Base-by-base conservation (phyloP, 2,113 vertebrate species). In the Phalacrocorax pelagicus region DNA sequence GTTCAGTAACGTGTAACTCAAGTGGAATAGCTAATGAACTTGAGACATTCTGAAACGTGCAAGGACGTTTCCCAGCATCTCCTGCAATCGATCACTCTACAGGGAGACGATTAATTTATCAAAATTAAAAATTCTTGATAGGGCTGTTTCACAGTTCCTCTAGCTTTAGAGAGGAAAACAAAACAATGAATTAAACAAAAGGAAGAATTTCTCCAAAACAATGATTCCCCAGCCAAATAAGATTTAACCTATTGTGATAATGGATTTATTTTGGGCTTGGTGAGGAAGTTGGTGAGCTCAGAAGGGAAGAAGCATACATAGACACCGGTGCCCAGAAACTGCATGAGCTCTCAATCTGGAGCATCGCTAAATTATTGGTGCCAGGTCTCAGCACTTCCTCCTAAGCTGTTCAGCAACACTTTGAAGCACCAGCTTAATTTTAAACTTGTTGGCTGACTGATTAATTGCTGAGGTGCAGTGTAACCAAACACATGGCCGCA, bases 21-120 rank as follows among this genome's bases (percentile, higher is more conserved):
- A 94, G 49, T 62, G 84, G 73, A 94, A 95, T 54, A 93, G 73
- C 62, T 94, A 96, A 94, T 94, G 92, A 97, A 94, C 90, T 47
- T 44, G 83, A 93, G 61, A 75, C 52, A 65, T 72, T 94, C 81
- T 95, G 89, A 95, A 95, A 94, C 0, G 0, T 62, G 52, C 23
- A 73, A 84, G 59, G 59, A n/a, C 0, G 0, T 81, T 97, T 82
- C 46, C 67, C 84, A 73, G 62, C n/a, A 5, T 47, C 67, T 87
- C 61, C 61, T 82, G 34, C 91, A 89, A 91, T 89, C 24, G 30
- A 87, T 95, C 77, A 66, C 77, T 91, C 81, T 85, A 58, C 54
- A 72, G 81, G 84, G 61, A 95, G 54, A 51, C 1, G 4, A 94
- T 93, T 94, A 95, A 96, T 97, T 97, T 95, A 93, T 93, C 94